Base-by-base conservation (phyloP, 2,888 invertebrate species). In the Ennomos erosarius region DNA sequence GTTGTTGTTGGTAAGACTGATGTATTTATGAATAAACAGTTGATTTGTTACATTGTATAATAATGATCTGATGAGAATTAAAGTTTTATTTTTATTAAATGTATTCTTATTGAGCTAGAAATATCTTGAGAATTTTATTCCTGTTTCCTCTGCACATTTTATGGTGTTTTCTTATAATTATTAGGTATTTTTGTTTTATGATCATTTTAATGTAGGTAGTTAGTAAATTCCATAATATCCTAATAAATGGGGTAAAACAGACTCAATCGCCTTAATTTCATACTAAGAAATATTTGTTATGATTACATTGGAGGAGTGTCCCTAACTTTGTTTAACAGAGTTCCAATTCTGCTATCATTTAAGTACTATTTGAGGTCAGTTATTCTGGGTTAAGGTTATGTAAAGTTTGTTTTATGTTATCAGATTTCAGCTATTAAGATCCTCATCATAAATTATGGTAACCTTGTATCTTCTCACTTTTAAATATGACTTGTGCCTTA, bases 1-100 rank as follows among this genome's bases (percentile, higher is more conserved):
- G 57, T 67, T 63, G 55, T 74, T 73, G 52, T 73, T 73, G 76
- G 74, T 66, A 85, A 87, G 87, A 88, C 86, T 88, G 87, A 87
- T 83, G 84, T 81, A 87, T 87, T 84, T 87, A 83, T 75, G 75
- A 72, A 71, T 68, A 67, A 74, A 60, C 52, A 60, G 36, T 53
- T 56, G 45, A 59, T 52, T 57, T 47, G 53, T 52, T 38, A 53
- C 16, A 10, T 39, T 53, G 4, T 3, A 16, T 33, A 10, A 11
- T 46, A 13, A 37, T 58, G 52, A 47, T 53, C 52, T 58, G 53
- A 53, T 48, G 42, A 50, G 10, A 38, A 38, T 48, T 37, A 33
- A 46, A 13, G 34, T 9, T 26, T 33, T 1, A 38, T n/a, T 34
- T 13, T 26, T 13, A 39, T 45, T 34, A 33, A n/a, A 8, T 9